Evolutionary conservation across 92 coral and sea anemone genomes (phyloP), one percentile per base, ranked within the genome.

Genomic region (Umimayanthus chanpuru): DNA sequence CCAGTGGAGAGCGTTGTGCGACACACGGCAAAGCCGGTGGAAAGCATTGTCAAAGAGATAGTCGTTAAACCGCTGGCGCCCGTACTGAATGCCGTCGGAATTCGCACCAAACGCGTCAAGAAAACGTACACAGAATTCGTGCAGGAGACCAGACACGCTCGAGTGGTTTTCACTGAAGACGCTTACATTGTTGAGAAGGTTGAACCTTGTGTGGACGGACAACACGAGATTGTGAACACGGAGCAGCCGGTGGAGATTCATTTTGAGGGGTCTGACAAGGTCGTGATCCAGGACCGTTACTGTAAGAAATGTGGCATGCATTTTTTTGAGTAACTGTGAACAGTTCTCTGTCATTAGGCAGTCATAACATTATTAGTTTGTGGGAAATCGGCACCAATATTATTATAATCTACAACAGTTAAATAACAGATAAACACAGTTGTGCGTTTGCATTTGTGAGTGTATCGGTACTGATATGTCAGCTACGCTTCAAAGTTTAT

Each of bases 251-350:
- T 88, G 25, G 91, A 89, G 90, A 87, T 92, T 41, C 89, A 88
- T 72, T 87, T 94, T 89, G 89, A 92, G n/a, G 96, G 86, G 36
- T 55, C 68, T 20, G 76, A 85, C 12, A 89, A 88, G 77, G 85
- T 81, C 1, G 50, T 92, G 10, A 61, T 92, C 23, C 93, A 92
- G 79, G 96, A 93, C 85, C 50, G 91, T 66, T 93, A 82, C 86
- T 92, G 96, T 85, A 86, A 93, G 87, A 93, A 92, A 84, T 93
- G 94, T 81, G 96, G 96, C 26, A 85, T 89, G 85, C 94, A 93
- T 82, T 93, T 92, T 75, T 92, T 67, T 55, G 58, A 53, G 14
- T 53, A 53, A 53, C 58, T 2, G 1, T 53, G 20, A 53, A 53
- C 58, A 53, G 58, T 9, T 53, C 58, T 53, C 58, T 53, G 20